A percentile compares a stretch with the other conserved stretches of the same genome.
Conservation (phyloP, 2,888 invertebrate species). For the Dasysyrphus albostriatus region DNA sequence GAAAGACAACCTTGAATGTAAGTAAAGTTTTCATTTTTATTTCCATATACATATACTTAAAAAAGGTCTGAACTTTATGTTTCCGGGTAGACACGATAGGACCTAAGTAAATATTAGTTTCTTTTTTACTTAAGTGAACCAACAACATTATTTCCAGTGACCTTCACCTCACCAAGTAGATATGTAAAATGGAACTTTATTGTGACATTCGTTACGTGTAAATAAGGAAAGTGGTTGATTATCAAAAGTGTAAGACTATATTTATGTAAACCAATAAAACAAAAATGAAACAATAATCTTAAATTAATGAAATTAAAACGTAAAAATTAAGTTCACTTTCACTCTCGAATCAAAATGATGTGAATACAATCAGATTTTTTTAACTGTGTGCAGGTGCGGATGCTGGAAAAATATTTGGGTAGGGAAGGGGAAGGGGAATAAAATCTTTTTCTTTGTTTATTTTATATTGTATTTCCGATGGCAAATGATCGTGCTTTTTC, state of each 20-base stretch:
- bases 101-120: too few relatives aligned
- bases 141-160: not conserved
- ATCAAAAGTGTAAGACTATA: slow-evolving; percentile 4
- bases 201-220: slow-evolving; percentile 36
- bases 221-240: slow-evolving; percentile 15
- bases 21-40: too few relatives aligned
- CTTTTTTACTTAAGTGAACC: not conserved
- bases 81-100: too few relatives aligned
- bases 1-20: too few relatives aligned
- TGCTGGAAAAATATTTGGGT: too few relatives aligned
- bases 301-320: slow-evolving; percentile 7
- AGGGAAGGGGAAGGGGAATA: too few relatives aligned
- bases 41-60: too few relatives aligned
- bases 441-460: too few relatives aligned
- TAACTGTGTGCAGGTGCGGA: not conserved
- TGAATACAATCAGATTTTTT: not conserved
- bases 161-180: slow-evolving; percentile 18
- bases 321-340: slow-evolving; percentile 49
- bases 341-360: slow-evolving; percentile 43
- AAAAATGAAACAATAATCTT: not conserved
- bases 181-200: slow-evolving; percentile 3
- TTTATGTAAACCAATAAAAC: not conserved
- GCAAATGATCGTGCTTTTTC: too few relatives aligned
- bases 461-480: too few relatives aligned
- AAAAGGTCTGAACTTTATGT: too few relatives aligned